A percentile compares a stretch with the other conserved stretches of the same genome.
Conservation (phyloP, 2,113 vertebrate species). For the Zingel zingel region DNA sequence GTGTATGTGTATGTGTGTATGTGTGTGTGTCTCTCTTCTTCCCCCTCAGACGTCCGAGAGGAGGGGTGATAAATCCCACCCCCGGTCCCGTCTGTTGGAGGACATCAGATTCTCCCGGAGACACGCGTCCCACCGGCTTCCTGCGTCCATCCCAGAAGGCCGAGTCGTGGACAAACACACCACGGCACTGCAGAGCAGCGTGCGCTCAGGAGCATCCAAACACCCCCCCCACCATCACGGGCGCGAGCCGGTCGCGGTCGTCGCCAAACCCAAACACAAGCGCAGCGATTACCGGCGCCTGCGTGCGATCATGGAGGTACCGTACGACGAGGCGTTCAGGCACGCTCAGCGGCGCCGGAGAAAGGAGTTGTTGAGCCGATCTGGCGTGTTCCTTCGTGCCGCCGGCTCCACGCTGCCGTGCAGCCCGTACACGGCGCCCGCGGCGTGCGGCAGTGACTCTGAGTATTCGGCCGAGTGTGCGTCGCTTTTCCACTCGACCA, state of each 20-base stretch:
- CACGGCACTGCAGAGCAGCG: neutral
- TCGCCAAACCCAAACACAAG: slow-evolving; percentile 92
- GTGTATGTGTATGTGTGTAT: too few species aligned
- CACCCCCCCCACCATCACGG: slow-evolving; percentile 28
- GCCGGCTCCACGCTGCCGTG: slow-evolving; percentile 34
- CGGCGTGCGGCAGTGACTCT: slow-evolving; percentile 88
- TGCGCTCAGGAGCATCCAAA: slow-evolving; percentile 39
- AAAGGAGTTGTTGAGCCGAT: slow-evolving; percentile 79
- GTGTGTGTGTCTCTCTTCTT: too few species aligned
- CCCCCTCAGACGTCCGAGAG: slow-evolving; percentile 61
- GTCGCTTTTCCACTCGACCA: slow-evolving; percentile 94
- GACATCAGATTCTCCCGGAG: slow-evolving; percentile 74
- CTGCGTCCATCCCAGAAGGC: slow-evolving; percentile 77
- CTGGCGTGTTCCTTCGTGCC: slow-evolving; percentile 5
- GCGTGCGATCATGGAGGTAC: slow-evolving; percentile 85
- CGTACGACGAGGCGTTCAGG: slow-evolving; percentile 87
- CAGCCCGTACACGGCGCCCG: slow-evolving; percentile 82
- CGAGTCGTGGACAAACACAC: slow-evolving; percentile 74
- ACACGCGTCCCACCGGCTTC: slow-evolving; percentile 14
- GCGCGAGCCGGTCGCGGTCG: slow-evolving; percentile 81
- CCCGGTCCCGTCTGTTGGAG: slow-evolving; percentile 82
- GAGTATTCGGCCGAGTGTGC: slow-evolving; percentile 96
- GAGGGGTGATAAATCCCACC: slow-evolving; percentile 45
- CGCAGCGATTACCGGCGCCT: slow-evolving; percentile 87
- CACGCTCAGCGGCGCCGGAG: slow-evolving; percentile 81